A percentile compares a stretch with the other conserved stretches of the same genome.
Conservation (phyloP, 2,113 vertebrate species). For the Ciconia maguari region DNA sequence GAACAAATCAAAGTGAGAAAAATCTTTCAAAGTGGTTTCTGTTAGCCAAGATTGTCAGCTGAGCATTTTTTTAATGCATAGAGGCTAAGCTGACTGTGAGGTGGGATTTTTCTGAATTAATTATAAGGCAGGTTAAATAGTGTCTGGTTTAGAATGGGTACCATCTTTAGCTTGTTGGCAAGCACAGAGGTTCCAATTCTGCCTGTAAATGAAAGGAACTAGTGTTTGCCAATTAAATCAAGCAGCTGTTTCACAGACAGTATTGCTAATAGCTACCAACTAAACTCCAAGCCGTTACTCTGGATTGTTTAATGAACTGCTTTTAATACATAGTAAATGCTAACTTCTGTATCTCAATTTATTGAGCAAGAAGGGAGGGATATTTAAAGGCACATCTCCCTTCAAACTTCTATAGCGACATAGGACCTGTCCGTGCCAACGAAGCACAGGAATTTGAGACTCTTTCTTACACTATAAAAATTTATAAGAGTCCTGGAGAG, state of each 20-base stretch:
- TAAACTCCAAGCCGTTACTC: constrained; percentile 65
- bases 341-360: constrained; percentile 51
- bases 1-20: background rate
- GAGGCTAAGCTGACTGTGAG: background rate
- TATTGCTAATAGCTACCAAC: constrained; percentile 71
- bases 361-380: background rate
- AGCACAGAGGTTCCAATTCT: constrained; percentile 56
- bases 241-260: constrained; percentile 70
- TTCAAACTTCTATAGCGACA: background rate
- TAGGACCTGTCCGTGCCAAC: background rate
- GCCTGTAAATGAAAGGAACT: constrained; percentile 68
- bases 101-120: constrained; percentile 26
- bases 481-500: background rate
- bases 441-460: background rate
- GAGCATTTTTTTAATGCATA: background rate
- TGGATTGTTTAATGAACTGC: constrained; percentile 70
- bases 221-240: constrained; percentile 73
- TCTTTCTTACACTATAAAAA: background rate
- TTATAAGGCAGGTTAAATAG: constrained; percentile 34
- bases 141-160: constrained; percentile 42
- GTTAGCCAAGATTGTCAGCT: background rate
- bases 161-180: constrained; percentile 60
- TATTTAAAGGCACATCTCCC: constrained; percentile 38
- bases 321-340: constrained; percentile 61
- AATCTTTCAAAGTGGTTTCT: background rate